These are phyloP conservation scores for Electrophaes corylata DNA, from an alignment of 2,888 invertebrate species.

Conservation along the genomic window DNA sequence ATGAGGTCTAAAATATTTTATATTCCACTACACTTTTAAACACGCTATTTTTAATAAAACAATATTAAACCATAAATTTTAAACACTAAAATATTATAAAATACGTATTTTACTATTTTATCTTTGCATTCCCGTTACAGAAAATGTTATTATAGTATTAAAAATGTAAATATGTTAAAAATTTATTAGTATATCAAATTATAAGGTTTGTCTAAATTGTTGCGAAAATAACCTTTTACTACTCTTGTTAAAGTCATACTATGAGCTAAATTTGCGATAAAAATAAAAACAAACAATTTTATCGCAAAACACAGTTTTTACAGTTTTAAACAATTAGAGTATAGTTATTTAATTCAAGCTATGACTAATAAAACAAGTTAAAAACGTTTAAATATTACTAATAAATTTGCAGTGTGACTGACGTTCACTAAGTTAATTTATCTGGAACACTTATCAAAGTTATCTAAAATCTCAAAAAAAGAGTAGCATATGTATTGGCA, in stretches of 20 bases:
- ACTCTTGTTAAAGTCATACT: not conserved
- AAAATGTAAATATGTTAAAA: constrained; percentile 70
- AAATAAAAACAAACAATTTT: not conserved
- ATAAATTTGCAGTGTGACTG: no score
- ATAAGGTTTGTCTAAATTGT: constrained; percentile 12
- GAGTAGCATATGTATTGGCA: constrained; percentile 7
- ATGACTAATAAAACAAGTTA: no score
- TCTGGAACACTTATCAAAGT: no score
- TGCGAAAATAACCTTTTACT: not conserved
- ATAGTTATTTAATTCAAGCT: no score
- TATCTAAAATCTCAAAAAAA: not conserved
- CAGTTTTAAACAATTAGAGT: no score
- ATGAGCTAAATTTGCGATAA: not conserved
- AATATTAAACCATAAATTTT: constrained; percentile 9
- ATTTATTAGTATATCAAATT: constrained; percentile 46
- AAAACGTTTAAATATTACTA: no score
- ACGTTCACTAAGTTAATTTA: no score
- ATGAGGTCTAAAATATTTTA: constrained; percentile 16
- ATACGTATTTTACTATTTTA: constrained; percentile 18
- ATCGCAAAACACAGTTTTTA: no score
- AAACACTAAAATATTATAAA: not conserved
- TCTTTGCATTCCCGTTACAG: constrained; percentile 36
- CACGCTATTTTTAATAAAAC: constrained; percentile 20
- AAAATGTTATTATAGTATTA: constrained; percentile 46
- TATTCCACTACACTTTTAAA: constrained; percentile 6